phyloP scores from a whole-genome alignment of 2,797 vertebrate species.

The Sebastes miniatus region DNA sequence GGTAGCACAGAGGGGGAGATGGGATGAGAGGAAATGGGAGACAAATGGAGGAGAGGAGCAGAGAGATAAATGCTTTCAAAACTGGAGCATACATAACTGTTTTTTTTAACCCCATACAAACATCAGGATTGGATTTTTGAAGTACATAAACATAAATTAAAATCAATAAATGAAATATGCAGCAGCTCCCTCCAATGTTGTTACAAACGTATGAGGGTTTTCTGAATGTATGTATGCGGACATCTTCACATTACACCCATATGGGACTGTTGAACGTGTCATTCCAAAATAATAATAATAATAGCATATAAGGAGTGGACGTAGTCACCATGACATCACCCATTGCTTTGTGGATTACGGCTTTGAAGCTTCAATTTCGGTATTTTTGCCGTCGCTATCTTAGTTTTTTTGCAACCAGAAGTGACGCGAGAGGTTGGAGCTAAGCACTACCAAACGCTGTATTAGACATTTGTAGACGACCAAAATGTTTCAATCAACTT shows the following conservation, averaged over 20 bases:
- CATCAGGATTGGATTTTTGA: background rate
- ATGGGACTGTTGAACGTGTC: background rate
- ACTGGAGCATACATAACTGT: background rate
- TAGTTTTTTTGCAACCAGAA: too few species aligned
- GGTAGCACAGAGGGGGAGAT: slow-evolving; percentile 6
- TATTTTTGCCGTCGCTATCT: too few species aligned
- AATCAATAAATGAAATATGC: background rate
- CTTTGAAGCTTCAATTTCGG: too few species aligned
- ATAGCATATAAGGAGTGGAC: too few species aligned
- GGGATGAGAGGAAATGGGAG: slow-evolving; percentile 29
- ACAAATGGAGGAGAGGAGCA: slow-evolving; percentile 9
- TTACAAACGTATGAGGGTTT: background rate
- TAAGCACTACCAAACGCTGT: too few species aligned
- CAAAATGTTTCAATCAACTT: too few species aligned
- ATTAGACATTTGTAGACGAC: too few species aligned
- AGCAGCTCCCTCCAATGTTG: background rate
- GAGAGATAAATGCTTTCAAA: slow-evolving; percentile 11
- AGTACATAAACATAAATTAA: background rate
- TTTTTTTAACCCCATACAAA: background rate
- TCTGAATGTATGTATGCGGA: background rate
- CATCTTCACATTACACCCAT: background rate
- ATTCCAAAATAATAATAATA: background rate
- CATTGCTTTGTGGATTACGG: too few species aligned
- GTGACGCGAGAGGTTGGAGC: fast-evolving
- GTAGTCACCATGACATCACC: too few species aligned